Evolutionary conservation across 2,797 vertebrate species (phyloP).

Genomic region (Periparus ater): DNA sequence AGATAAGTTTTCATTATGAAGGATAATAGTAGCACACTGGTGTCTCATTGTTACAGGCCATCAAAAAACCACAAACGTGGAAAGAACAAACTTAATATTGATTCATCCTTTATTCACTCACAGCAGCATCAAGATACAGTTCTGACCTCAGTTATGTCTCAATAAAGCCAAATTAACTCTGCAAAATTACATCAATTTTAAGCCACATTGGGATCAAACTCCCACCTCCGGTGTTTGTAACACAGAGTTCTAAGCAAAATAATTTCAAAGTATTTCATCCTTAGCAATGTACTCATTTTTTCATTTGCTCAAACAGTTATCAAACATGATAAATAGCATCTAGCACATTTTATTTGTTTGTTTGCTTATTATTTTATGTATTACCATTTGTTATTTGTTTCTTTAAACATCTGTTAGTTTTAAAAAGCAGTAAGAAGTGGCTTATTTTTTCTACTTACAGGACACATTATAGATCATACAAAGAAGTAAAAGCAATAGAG

Average conservation of each 20-base stretch:
- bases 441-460: not conserved
- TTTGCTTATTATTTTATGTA: not conserved
- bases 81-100: slow-evolving; percentile 14
- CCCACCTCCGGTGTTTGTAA: not conserved
- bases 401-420: not conserved
- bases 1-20: not conserved
- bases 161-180: not conserved
- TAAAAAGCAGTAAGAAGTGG: not conserved
- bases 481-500: not conserved
- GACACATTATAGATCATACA: not conserved
- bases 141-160: not conserved
- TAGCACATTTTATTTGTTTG: not conserved
- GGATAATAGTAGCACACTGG: not conserved
- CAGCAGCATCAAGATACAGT: not conserved
- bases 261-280: not conserved
- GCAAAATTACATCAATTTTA: slow-evolving; percentile 1
- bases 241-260: not conserved
- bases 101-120: slow-evolving; percentile 12
- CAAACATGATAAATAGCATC: not conserved
- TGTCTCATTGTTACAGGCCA: not conserved
- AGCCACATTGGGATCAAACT: slow-evolving; percentile 10
- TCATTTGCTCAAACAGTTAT: not conserved
- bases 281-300: not conserved
- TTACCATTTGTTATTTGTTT: not conserved
- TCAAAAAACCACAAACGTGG: not conserved